These are phyloP conservation scores for Meloidogyne exigua DNA, from an alignment of 1,140 invertebrate genomes.

Conservation along the genomic window DNA sequence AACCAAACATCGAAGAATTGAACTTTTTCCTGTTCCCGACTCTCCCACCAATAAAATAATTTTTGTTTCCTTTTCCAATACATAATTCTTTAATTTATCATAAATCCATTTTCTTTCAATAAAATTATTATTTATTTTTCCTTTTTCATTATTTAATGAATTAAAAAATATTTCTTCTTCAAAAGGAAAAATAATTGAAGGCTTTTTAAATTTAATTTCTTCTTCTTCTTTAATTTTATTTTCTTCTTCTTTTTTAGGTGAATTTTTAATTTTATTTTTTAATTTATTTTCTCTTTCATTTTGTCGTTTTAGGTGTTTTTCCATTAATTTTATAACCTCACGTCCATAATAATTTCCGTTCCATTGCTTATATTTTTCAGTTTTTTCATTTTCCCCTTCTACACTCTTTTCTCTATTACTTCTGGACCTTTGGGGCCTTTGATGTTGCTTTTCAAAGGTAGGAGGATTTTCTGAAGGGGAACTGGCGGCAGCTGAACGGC, in stretches of 20 bases:
- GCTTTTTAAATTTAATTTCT: neutral
- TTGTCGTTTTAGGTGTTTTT: neutral
- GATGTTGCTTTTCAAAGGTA: neutral
- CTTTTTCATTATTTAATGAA: neutral
- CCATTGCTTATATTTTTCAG: neutral
- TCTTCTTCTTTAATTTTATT: neutral
- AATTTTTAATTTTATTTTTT: neutral
- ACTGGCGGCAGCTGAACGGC: conserved; percentile 4
- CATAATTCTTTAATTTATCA: conserved; percentile 43
- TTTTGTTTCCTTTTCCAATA: conserved; percentile 31
- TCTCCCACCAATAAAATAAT: conserved; percentile 38
- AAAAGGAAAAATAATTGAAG: neutral
- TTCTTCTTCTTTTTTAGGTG: neutral
- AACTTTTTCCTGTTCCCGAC: conserved; percentile 41
- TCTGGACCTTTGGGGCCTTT: neutral
- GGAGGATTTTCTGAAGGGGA: neutral
- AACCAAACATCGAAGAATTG: conserved; percentile 36
- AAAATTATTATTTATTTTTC: conserved; percentile 10
- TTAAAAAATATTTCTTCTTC: neutral
- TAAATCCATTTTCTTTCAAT: conserved; percentile 50
- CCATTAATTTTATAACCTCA: conserved; percentile 19
- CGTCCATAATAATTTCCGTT: conserved; percentile 16
- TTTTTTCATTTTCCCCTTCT: neutral
- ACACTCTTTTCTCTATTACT: neutral
- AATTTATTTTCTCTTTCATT: neutral